A percentile compares a stretch with the other conserved stretches of the same genome.
These are phyloP conservation scores for Notarius quadriscutis DNA, from an alignment of 2,113 vertebrate genomes.

Conservation along the genomic window DNA sequence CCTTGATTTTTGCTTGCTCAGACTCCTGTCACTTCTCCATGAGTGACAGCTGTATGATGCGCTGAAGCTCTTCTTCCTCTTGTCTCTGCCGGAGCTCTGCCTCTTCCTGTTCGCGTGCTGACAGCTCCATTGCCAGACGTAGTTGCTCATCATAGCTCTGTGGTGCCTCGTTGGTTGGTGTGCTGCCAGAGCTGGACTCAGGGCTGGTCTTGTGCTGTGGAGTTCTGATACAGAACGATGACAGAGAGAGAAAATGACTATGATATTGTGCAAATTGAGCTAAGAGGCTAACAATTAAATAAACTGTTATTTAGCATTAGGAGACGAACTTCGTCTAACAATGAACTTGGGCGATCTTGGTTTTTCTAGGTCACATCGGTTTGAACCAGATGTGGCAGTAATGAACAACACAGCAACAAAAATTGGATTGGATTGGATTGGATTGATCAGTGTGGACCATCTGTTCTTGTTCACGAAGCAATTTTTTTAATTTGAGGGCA, in stretches of 20 bases:
- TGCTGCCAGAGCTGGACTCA: slow-evolving; percentile 64
- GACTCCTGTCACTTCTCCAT: slow-evolving; percentile 81
- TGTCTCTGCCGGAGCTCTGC: slow-evolving; percentile 77
- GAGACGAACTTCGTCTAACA: background rate
- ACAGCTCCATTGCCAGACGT: slow-evolving; percentile 92
- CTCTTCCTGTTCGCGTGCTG: slow-evolving; percentile 87
- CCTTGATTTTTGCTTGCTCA: slow-evolving; percentile 21
- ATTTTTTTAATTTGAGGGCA: background rate
- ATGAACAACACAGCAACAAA: background rate
- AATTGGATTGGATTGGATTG: background rate
- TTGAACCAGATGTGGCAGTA: background rate
- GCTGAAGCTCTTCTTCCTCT: slow-evolving; percentile 91
- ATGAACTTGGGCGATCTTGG: background rate
- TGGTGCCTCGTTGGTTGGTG: slow-evolving; percentile 72
- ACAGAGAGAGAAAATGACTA: slow-evolving; percentile 2
- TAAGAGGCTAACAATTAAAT: background rate
- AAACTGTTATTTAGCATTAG: background rate
- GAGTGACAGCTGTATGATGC: slow-evolving; percentile 91
- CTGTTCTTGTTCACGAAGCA: background rate
- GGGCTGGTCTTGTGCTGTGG: slow-evolving; percentile 78
- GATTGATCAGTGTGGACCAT: background rate
- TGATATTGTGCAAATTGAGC: slow-evolving; percentile 6
- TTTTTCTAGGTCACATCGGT: background rate
- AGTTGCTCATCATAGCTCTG: slow-evolving; percentile 89
- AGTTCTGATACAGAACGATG: slow-evolving; percentile 70